A percentile compares a stretch with the other conserved stretches of the same genome.
phyloP scores from a whole-genome alignment of 2,113 vertebrate species.

The Gnathonemus longibarbis region DNA sequence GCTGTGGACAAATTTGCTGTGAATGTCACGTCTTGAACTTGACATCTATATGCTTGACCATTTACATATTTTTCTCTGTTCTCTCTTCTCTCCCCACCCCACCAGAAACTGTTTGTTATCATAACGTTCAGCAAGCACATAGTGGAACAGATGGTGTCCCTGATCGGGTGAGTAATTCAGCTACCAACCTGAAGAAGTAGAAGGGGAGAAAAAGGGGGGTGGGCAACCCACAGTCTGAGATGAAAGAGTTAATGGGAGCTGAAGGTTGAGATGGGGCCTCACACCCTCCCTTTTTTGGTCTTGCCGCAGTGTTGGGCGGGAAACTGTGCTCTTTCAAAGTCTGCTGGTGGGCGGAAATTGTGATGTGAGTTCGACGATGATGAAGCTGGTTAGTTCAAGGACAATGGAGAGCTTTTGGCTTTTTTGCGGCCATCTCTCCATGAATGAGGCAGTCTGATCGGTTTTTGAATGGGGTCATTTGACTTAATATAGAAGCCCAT shows the following conservation, averaged over 20 bases:
- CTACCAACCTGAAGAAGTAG: conserved; percentile 30
- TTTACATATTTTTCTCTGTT: conserved; percentile 2
- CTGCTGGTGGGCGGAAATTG: background rate
- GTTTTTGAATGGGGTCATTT: background rate
- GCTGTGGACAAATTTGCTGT: background rate
- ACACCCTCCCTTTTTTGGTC: conserved; percentile 17
- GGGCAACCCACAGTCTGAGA: conserved; percentile 7
- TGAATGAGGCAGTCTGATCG: background rate
- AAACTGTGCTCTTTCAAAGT: background rate
- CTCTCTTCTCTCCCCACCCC: conserved; percentile 34
- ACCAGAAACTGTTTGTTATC: conserved; percentile 89
- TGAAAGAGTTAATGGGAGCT: conserved; percentile 36
- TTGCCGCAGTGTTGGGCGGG: conserved; percentile 1
- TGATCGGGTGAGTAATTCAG: conserved; percentile 83
- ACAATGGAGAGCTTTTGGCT: background rate
- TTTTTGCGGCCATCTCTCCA: background rate
- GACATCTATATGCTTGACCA: background rate
- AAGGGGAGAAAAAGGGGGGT: conserved; percentile 29
- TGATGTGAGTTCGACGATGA: conserved; percentile 2
- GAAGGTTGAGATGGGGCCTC: conserved; percentile 19
- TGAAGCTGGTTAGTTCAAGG: background rate
- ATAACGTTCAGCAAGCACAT: conserved; percentile 88
- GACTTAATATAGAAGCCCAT: background rate
- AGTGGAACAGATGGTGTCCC: conserved; percentile 87
- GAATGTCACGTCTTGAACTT: background rate